phyloP scores from a whole-genome alignment of 1,140 invertebrate genomes.

The Calephelis virginiensis region DNA sequence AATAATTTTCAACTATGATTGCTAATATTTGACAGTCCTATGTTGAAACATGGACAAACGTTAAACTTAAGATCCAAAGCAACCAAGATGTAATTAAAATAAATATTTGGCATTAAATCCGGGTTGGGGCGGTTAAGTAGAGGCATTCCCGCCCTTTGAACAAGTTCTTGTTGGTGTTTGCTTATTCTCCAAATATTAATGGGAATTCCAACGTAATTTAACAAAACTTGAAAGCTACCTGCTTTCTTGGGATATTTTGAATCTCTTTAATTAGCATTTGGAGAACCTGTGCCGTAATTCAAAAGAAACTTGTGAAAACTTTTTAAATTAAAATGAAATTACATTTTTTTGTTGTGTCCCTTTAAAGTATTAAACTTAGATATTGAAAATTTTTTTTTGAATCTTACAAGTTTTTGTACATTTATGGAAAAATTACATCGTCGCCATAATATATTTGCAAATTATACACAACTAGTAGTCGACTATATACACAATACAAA shows the following conservation, averaged over 20 bases:
- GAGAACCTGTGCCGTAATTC: background rate
- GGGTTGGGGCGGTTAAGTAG: conserved; percentile 63
- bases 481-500: too few relatives aligned
- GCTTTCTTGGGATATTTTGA: conserved; percentile 8
- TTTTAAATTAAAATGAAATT: background rate
- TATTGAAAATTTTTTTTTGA: background rate
- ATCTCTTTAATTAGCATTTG: conserved; percentile 3
- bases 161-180: conserved; percentile 73
- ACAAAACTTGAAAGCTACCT: conserved; percentile 43
- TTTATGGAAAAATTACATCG: too few relatives aligned
- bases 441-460: too few relatives aligned
- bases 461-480: too few relatives aligned
- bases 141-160: conserved; percentile 71
- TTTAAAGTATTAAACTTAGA: background rate
- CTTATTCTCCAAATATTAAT: conserved; percentile 73
- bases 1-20: background rate
- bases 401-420: too few relatives aligned
- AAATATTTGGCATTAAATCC: conserved; percentile 73
- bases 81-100: conserved; percentile 71
- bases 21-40: conserved; percentile 50
- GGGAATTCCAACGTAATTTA: conserved; percentile 56
- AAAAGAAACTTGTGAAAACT: background rate
- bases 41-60: conserved; percentile 43
- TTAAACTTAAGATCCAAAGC: conserved; percentile 55
- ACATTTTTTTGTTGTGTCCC: background rate